Conservation (phyloP, 2,113 vertebrate species). For the Australoheros scitulus region DNA sequence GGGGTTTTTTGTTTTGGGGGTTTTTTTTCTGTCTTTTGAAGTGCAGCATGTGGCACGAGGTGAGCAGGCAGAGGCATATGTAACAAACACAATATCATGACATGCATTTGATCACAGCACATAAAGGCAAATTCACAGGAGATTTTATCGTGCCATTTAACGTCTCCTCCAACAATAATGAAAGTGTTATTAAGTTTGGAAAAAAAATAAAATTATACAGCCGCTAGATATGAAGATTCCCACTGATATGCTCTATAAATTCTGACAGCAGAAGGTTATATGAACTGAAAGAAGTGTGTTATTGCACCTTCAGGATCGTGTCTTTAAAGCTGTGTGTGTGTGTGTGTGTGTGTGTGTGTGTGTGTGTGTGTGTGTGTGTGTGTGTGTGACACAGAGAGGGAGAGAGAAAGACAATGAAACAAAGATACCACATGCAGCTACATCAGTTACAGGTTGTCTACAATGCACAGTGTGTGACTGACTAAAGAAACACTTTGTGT, state of each 20-base stretch:
- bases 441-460: conserved; percentile 18
- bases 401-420: background rate
- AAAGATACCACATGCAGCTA: background rate
- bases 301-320: conserved; percentile 32
- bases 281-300: conserved; percentile 19
- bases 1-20: background rate
- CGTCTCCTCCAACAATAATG: conserved; percentile 14
- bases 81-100: conserved; percentile 15
- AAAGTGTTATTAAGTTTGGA: conserved; percentile 5
- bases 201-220: conserved; percentile 4
- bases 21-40: conserved; percentile 28
- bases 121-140: background rate
- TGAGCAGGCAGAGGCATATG: conserved; percentile 3
- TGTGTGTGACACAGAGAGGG: background rate
- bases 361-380: background rate
- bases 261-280: conserved; percentile 21
- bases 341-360: background rate
- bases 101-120: conserved; percentile 6
- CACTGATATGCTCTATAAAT: conserved; percentile 32
- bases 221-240: conserved; percentile 14
- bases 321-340: background rate
- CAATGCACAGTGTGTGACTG: conserved; percentile 19
- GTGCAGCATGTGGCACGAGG: background rate
- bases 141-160: background rate
- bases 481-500: conserved; percentile 6